Conservation (phyloP, 2,113 vertebrate species). For the Laticauda laticaudata region DNA sequence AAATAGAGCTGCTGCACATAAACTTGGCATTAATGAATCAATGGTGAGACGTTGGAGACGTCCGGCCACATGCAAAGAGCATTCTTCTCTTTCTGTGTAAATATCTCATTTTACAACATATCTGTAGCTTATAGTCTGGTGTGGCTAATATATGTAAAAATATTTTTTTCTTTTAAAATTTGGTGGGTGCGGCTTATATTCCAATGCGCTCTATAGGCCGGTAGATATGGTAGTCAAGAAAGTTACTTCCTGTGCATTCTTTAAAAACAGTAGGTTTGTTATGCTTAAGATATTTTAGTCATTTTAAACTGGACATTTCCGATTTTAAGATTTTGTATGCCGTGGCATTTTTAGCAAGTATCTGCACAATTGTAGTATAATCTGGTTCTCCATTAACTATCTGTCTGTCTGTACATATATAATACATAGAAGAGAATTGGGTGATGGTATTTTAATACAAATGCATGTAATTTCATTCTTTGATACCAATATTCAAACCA, state of each 20-base stretch:
- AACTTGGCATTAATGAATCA: no score
- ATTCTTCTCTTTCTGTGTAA: no score
- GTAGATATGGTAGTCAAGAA: neutral
- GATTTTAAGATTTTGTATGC: neutral
- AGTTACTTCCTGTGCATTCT: neutral
- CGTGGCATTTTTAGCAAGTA: neutral
- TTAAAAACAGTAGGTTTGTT: neutral
- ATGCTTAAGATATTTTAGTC: neutral
- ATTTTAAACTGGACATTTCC: neutral
- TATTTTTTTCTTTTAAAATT: no score
- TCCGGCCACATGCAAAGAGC: no score
- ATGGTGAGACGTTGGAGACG: no score
- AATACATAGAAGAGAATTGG: neutral
- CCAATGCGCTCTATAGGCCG: no score
- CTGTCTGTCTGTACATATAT: no score
- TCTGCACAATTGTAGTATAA: neutral
- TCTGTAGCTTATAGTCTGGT: no score
- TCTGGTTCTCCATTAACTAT: neutral
- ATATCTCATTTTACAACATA: no score
- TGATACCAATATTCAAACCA: neutral
- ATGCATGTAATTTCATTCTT: neutral
- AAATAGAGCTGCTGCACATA: no score
- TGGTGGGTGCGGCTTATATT: no score
- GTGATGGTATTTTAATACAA: neutral
- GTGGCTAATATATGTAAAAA: no score